Conservation (phyloP, 2,113 vertebrate genomes). For the Oplegnathus fasciatus region DNA sequence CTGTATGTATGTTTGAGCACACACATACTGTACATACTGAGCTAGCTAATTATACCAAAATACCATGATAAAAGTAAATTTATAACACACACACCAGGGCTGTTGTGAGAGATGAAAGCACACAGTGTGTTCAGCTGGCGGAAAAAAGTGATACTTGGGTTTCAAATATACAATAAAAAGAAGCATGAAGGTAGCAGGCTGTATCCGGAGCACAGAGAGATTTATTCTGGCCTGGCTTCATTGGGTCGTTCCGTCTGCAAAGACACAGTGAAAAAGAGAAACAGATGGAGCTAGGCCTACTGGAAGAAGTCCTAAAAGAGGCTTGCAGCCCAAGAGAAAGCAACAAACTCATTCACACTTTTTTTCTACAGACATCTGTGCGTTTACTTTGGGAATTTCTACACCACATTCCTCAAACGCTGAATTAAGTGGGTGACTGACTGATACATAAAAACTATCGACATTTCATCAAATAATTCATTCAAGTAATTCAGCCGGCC, state of each 20-base stretch:
- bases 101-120: slow-evolving; percentile 30
- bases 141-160: slow-evolving; percentile 18
- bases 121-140: not conserved
- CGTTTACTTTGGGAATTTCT: not conserved
- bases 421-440: not conserved
- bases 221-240: slow-evolving; percentile 48
- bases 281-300: slow-evolving; percentile 8
- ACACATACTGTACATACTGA: not conserved
- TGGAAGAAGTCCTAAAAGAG: slow-evolving; percentile 13
- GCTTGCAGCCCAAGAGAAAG: not conserved
- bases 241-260: not conserved
- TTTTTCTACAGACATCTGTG: not conserved
- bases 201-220: slow-evolving; percentile 34
- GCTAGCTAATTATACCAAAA: slow-evolving; percentile 6
- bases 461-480: slow-evolving; percentile 2
- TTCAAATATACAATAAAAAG: slow-evolving; percentile 37
- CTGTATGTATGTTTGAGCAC: not conserved
- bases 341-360: not conserved
- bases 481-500: not conserved
- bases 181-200: slow-evolving; percentile 13
- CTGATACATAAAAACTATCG: not conserved
- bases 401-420: not conserved
- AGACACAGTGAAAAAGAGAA: slow-evolving; percentile 46
- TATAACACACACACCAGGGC: not conserved
- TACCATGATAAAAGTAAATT: not conserved